phyloP scores from a whole-genome alignment of 2,113 vertebrate genomes.

The Anhinga rufa region DNA sequence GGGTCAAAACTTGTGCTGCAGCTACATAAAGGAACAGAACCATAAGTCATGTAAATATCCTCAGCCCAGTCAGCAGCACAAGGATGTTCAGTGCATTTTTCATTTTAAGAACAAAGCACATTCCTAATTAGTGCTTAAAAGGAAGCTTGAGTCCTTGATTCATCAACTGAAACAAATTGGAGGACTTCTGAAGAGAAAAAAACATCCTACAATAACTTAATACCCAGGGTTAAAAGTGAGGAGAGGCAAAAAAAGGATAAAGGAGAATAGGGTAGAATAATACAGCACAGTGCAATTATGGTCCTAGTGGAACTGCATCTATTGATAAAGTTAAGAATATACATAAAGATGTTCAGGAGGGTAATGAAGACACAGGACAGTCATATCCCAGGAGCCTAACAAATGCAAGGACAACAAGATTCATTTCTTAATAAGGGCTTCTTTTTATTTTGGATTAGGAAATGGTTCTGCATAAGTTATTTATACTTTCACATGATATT shows the following conservation, averaged over 20 bases:
- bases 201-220: not conserved
- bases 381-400: not conserved
- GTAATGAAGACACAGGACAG: not conserved
- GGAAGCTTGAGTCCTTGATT: not conserved
- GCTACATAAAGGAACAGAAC: not conserved
- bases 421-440: not conserved
- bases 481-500: not conserved
- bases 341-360: not conserved
- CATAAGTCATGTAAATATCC: not conserved
- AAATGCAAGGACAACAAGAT: not conserved
- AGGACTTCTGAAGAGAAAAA: not conserved
- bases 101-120: not conserved
- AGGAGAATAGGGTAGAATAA: not conserved
- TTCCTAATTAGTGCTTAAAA: not conserved
- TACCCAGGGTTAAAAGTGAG: not conserved
- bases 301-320: not conserved
- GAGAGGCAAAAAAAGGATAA: not conserved
- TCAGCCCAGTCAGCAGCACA: not conserved
- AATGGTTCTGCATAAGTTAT: not conserved
- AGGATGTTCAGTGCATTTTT: not conserved
- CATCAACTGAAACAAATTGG: not conserved
- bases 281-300: not conserved
- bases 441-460: not conserved
- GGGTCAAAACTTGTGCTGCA: not conserved
- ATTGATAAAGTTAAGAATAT: not conserved